These are phyloP conservation scores for Saturnia pavonia DNA, from an alignment of 2,888 invertebrate species.

Conservation along the genomic window DNA sequence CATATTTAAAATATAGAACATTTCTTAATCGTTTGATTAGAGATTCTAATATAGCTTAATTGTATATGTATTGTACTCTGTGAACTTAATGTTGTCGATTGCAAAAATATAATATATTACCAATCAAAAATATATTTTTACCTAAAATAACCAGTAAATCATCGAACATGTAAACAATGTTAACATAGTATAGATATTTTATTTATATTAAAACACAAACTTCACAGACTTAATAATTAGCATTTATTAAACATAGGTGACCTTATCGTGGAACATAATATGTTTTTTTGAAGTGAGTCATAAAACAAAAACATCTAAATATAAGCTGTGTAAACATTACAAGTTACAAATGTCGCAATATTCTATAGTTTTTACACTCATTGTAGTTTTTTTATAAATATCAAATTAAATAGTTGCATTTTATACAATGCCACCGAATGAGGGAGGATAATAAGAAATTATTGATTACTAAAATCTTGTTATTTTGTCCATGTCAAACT, in stretches of 20 bases:
- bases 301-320: slow-evolving; percentile 1
- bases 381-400: background rate
- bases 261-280: slow-evolving; percentile 17
- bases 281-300: slow-evolving; percentile 19
- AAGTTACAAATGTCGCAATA: background rate
- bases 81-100: background rate
- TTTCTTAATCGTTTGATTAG: background rate
- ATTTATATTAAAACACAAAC: background rate
- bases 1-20: no score
- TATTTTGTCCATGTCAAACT: background rate
- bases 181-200: background rate
- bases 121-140: background rate
- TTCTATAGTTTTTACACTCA: background rate
- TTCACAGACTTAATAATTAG: slow-evolving; percentile 13
- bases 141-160: background rate
- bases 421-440: background rate
- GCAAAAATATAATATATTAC: background rate
- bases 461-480: no score
- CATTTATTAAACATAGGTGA: slow-evolving; percentile 17
- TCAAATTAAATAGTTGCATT: background rate
- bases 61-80: no score
- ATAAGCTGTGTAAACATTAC: slow-evolving; percentile 3
- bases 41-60: background rate
- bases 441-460: no score
- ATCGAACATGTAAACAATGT: background rate